Conservation (phyloP, 2,113 vertebrate species). For the Periophthalmus modestus region DNA sequence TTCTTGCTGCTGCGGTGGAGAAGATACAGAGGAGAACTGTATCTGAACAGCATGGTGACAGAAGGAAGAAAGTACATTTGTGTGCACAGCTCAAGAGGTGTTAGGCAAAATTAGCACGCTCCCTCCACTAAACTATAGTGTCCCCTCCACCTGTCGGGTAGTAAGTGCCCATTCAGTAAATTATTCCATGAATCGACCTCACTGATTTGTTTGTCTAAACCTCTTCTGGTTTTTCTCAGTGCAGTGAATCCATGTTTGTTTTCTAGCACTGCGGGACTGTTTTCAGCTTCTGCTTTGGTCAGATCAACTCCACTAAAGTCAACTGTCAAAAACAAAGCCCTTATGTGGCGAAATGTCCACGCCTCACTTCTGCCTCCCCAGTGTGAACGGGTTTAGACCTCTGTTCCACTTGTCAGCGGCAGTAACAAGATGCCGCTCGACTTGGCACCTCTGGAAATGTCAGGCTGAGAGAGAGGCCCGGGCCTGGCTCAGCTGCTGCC, state of each 20-base stretch:
- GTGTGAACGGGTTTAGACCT: constrained; percentile 45
- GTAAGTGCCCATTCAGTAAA: no score
- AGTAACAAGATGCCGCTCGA: constrained; percentile 79
- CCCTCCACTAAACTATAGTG: no score
- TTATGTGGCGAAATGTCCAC: neutral
- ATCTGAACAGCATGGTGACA: no score
- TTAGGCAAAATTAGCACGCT: no score
- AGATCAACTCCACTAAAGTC: neutral
- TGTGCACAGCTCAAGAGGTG: no score
- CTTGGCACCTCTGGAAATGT: constrained; percentile 81
- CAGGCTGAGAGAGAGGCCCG: constrained; percentile 47
- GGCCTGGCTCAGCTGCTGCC: constrained; percentile 68
- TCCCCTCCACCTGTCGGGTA: no score
- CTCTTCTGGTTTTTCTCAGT: neutral
- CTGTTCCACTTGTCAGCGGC: constrained; percentile 71
- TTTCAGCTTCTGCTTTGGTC: neutral
- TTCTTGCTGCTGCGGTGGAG: no score
- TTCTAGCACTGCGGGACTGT: neutral
- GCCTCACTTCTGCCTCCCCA: neutral
- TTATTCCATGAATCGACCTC: no score
- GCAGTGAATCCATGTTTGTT: neutral
- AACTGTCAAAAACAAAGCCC: constrained; percentile 1
- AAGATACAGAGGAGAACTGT: no score
- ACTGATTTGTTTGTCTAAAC: neutral
- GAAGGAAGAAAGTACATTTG: no score